Evolutionary conservation across 2,888 invertebrate genomes (phyloP).

Genomic region (Diabrotica balteata): DNA sequence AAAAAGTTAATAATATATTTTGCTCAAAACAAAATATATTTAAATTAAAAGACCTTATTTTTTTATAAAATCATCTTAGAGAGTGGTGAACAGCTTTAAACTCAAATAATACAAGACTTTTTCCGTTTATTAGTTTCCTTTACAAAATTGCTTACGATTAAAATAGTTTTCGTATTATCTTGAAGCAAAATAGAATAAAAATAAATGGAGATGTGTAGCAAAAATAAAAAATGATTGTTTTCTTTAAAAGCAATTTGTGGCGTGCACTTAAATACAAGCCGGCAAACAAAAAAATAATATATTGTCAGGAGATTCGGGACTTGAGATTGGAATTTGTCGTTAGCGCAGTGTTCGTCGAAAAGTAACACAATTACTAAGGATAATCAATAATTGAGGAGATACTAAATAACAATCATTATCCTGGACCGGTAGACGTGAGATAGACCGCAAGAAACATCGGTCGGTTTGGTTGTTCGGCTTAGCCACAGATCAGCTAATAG

Average conservation of each 20-base stretch:
- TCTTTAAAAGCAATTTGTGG: slow-evolving; percentile 25
- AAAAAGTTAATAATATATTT: too few relatives aligned
- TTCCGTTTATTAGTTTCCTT: too few relatives aligned
- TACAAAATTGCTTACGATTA: too few relatives aligned
- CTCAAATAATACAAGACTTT: too few relatives aligned
- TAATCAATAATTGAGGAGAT: slow-evolving; percentile 58
- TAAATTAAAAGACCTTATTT: too few relatives aligned
- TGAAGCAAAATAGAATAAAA: too few relatives aligned
- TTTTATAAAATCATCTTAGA: too few relatives aligned
- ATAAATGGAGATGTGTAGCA: too few relatives aligned
- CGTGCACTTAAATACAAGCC: slow-evolving; percentile 24
- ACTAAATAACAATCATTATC: slow-evolving; percentile 58
- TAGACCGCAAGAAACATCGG: slow-evolving; percentile 35
- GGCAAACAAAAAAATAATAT: slow-evolving; percentile 28
- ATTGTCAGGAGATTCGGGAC: slow-evolving; percentile 26
- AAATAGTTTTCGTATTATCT: too few relatives aligned
- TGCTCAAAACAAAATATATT: too few relatives aligned
- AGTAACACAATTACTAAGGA: slow-evolving; percentile 56
- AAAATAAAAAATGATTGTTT: neutral
- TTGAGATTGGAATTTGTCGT: slow-evolving; percentile 34
- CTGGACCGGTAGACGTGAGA: slow-evolving; percentile 54
- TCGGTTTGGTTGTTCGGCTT: slow-evolving; percentile 11
- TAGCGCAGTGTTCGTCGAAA: slow-evolving; percentile 34
- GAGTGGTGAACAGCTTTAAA: too few relatives aligned
- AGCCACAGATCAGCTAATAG: slow-evolving; percentile 52